Evolutionary conservation across 2,888 invertebrate genomes (phyloP).

Genomic region (Serripes groenlandicus): DNA sequence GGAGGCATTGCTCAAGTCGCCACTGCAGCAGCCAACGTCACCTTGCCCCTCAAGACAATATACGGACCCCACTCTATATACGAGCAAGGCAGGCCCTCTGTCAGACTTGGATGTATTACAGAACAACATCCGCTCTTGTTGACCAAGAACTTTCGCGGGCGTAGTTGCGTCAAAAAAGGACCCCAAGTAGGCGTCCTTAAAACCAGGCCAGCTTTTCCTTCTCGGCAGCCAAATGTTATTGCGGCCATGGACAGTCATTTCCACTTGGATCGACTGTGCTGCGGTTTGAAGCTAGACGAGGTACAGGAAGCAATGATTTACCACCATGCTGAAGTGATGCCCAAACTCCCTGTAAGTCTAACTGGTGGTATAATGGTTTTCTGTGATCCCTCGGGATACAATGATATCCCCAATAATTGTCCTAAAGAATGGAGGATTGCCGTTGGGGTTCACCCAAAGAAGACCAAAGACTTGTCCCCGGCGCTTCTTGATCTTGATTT

Average conservation of each 20-base stretch:
- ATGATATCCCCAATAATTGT: neutral
- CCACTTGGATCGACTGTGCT: neutral
- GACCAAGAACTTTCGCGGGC: neutral
- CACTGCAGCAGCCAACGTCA: neutral
- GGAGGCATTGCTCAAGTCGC: slow-evolving; percentile 1
- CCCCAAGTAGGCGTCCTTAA: neutral
- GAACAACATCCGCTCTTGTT: neutral
- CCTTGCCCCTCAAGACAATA: no score
- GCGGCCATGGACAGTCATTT: neutral
- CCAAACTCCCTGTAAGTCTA: neutral
- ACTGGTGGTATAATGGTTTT: neutral
- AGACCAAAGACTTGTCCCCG: neutral
- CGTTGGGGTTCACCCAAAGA: neutral
- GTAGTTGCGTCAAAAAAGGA: neutral
- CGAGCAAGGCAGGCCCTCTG: neutral
- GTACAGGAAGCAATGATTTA: neutral
- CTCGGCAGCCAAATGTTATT: neutral
- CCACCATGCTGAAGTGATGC: neutral
- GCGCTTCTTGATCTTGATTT: no score
- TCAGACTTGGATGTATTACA: neutral
- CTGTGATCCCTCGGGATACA: neutral
- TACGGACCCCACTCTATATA: neutral
- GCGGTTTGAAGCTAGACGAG: neutral
- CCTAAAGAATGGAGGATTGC: neutral
- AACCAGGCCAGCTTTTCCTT: neutral